A percentile compares a stretch with the other conserved stretches of the same genome.
Conservation (phyloP, 2,113 vertebrate species). For the Sinocyclocheilus anshuiensis region DNA sequence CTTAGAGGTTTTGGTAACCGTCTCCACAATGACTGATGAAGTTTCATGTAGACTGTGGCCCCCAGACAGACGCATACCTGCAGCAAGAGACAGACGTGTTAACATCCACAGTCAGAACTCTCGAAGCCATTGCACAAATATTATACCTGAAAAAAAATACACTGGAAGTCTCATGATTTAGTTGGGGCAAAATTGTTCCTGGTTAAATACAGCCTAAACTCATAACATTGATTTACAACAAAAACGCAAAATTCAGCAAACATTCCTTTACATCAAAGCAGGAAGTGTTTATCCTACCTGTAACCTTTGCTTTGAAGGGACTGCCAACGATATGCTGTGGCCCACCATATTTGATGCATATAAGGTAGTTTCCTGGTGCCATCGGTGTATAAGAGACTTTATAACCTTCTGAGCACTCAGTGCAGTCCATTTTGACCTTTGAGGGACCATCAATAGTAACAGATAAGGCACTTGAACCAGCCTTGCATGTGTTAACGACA, state of each 20-base stretch:
- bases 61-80: constrained; percentile 88
- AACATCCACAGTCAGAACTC: not conserved
- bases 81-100: not conserved
- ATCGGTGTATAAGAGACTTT: constrained; percentile 93
- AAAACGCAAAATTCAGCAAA: not conserved
- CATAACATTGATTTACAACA: not conserved
- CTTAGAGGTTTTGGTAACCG: constrained; percentile 84
- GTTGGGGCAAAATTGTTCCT: not conserved
- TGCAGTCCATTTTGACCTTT: constrained; percentile 95
- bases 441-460: constrained; percentile 95
- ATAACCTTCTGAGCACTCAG: constrained; percentile 90
- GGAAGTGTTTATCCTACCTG: constrained; percentile 75
- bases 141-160: not conserved
- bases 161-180: not conserved
- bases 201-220: not conserved
- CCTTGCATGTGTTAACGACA: constrained; percentile 88
- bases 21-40: constrained; percentile 91
- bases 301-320: constrained; percentile 96
- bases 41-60: constrained; percentile 97
- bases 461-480: constrained; percentile 86
- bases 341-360: constrained; percentile 94
- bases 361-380: constrained; percentile 97
- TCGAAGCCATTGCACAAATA: not conserved
- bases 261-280: not conserved
- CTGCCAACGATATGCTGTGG: constrained; percentile 96